phyloP scores from a whole-genome alignment of 2,113 vertebrate genomes.

The Lycocorax pyrrhopterus region DNA sequence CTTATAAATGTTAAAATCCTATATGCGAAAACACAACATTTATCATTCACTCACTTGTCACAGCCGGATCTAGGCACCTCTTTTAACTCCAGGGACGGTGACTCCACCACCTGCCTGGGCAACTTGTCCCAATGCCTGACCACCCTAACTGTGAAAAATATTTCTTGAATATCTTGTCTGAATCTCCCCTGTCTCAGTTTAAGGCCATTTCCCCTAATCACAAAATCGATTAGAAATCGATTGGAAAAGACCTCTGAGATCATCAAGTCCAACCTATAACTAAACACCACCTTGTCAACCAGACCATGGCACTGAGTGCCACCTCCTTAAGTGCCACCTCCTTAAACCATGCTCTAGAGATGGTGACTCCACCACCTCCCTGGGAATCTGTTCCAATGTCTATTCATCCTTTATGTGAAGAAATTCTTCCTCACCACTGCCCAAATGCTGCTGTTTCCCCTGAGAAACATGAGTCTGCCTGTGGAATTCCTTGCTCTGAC shows the following conservation, averaged over 20 bases:
- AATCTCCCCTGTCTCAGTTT: neutral
- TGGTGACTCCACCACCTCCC: neutral
- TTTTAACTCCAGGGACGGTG: neutral
- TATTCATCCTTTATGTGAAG: too few relatives aligned
- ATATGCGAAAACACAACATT: too few relatives aligned
- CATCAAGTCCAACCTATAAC: neutral
- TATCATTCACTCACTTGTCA: too few relatives aligned
- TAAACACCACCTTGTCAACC: neutral
- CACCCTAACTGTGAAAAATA: neutral
- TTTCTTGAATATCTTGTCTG: too few relatives aligned
- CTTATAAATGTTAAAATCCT: too few relatives aligned
- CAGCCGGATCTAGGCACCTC: neutral
- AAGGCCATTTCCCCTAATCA: neutral
- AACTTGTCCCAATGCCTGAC: neutral
- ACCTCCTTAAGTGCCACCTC: neutral
- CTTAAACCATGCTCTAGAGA: neutral
- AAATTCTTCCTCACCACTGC: neutral
- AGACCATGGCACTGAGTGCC: neutral
- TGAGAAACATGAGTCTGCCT: neutral
- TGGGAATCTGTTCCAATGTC: neutral
- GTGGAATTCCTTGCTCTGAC: neutral
- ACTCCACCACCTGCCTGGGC: neutral
- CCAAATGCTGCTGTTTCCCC: neutral
- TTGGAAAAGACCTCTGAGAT: neutral
- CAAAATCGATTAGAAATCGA: neutral